Base-by-base conservation (phyloP, 2,797 vertebrate species). In the Muscicapa striata region DNA sequence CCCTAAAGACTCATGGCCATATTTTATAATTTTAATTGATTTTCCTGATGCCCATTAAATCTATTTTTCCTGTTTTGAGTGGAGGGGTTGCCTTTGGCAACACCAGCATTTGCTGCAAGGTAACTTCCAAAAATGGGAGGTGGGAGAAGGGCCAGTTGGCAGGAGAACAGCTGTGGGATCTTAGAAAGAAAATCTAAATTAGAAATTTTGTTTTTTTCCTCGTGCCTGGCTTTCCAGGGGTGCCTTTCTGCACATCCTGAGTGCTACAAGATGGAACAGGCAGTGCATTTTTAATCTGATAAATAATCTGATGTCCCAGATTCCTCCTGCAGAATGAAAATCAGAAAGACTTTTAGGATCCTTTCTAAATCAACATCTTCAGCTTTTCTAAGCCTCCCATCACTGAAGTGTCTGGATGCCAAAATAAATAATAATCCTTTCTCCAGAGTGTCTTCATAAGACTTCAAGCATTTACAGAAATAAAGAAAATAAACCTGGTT, bases 401-500 rank as follows among this genome's bases (percentile, higher is more conserved):
- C 29, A 23, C 45, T 55, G n/a, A 45, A 36, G 48, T 79, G 92
- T 68, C 89, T 83, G 81, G 51, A 77, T 89, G 89, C 68, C 94
- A 95, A 88, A 84, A 75, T 82, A 95, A 93, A 96, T 91, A 87
- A 96, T 75, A 90, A 96, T 89, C 75, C 48, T 83, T 95, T 52
- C 89, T 94, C 78, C 52, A 55, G 51, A 84, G 84, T 32, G 16
- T 96, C 96, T 95, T 96, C 81, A 93, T 86, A 61, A 90, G 84
- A 36, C 43, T 84, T 83, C 74, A 90, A 83, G 79, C 64, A 90
- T 95, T 91, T 91, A 70, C 80, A 77, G 90, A 95, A 96, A 94
- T 94, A 93, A 94, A 89, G 94, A 85, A 95, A 93, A 97, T 93
- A 96, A 96, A 96, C 78, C 38, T 92, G 92, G 85, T 90, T 93